Percentiles rank a stretch among this genome's conserved stretches.
phyloP scores from a whole-genome alignment of 1,140 invertebrate species.

The Cyrtorhinus lividipennis region DNA sequence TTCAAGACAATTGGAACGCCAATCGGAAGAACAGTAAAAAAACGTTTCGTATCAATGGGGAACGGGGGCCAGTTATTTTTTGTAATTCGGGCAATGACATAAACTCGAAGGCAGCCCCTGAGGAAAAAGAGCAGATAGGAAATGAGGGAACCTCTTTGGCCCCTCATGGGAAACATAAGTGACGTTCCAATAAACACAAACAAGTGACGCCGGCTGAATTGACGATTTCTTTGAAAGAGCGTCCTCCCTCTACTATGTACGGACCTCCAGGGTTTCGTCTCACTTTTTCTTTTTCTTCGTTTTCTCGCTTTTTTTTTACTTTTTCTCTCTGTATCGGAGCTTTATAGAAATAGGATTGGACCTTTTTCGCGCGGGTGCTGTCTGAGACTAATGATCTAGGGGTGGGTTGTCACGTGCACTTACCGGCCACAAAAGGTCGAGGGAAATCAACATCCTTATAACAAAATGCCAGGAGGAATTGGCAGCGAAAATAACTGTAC shows the following conservation, averaged over 20 bases:
- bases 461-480: background rate
- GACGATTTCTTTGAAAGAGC: conserved; percentile 14
- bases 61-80: background rate
- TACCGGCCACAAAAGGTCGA: background rate
- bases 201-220: conserved; percentile 14
- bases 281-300: background rate
- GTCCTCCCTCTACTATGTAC: background rate
- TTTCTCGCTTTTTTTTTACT: background rate
- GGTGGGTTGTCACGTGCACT: background rate
- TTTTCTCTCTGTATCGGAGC: background rate
- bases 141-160: conserved; percentile 11
- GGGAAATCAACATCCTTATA: background rate
- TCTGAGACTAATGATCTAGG: background rate
- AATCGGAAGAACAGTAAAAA: background rate
- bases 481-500: too few species aligned
- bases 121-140: conserved; percentile 4
- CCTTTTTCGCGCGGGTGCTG: background rate
- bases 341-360: background rate
- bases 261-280: background rate
- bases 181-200: conserved; percentile 17
- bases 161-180: conserved; percentile 16
- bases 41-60: background rate
- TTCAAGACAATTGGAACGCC: too few species aligned
- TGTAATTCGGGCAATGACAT: conserved; percentile 13
- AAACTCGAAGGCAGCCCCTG: background rate